Evolutionary conservation across 2,113 vertebrate species (phyloP).

Genomic region (Lampris megalopsis): DNA sequence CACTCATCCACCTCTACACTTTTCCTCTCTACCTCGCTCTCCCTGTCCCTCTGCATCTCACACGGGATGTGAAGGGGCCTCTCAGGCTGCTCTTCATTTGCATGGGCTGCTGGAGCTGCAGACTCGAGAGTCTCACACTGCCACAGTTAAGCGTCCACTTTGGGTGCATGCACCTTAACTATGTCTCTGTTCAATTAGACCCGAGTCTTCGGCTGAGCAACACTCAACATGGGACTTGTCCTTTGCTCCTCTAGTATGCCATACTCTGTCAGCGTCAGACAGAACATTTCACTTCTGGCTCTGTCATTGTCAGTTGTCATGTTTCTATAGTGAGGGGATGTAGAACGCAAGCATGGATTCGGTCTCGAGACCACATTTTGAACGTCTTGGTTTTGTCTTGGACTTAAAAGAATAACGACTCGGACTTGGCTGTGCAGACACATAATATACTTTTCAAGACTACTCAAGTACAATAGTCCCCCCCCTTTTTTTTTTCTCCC

Average conservation of each 20-base stretch:
- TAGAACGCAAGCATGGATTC: no score
- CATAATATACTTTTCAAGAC: conserved; percentile 46
- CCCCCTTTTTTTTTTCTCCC: no score
- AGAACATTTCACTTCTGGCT: conserved; percentile 28
- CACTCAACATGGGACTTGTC: conserved; percentile 52
- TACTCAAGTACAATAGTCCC: not conserved
- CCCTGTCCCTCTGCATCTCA: conserved; percentile 68
- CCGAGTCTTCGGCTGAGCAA: conserved; percentile 53
- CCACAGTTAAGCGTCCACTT: conserved; percentile 67
- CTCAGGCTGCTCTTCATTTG: conserved; percentile 78
- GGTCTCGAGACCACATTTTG: no score
- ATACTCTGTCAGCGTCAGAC: conserved; percentile 49
- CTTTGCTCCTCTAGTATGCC: conserved; percentile 38
- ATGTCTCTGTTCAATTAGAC: conserved; percentile 65
- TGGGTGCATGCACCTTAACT: conserved; percentile 50
- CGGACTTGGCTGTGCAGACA: no score
- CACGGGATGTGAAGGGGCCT: conserved; percentile 73
- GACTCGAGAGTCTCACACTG: conserved; percentile 73
- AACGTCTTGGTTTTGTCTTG: no score
- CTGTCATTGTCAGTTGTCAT: conserved; percentile 38
- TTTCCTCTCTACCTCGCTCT: conserved; percentile 62
- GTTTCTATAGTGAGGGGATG: conserved; percentile 21
- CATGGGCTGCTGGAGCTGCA: conserved; percentile 74
- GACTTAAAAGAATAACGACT: no score
- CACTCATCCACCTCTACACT: conserved; percentile 68